Evolutionary conservation across 2,888 invertebrate genomes (phyloP).

Genomic region (Kryphioiulus occultus): DNA sequence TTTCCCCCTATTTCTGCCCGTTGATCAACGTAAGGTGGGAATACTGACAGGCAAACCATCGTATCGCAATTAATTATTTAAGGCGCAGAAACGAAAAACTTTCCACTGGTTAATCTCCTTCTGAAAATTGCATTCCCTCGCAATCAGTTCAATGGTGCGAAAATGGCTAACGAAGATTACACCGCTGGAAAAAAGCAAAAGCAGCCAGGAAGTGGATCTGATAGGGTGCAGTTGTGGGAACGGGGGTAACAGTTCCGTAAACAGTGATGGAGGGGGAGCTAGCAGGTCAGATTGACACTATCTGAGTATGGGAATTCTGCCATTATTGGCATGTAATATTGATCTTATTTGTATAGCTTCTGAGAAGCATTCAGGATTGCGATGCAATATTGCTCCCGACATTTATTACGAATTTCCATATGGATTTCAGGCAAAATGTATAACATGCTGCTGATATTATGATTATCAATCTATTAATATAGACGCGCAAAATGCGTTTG

Average conservation of each 20-base stretch:
- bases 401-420: too few species aligned
- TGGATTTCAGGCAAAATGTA: too few species aligned
- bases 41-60: not conserved
- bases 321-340: not conserved
- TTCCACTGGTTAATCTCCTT: conserved; percentile 19
- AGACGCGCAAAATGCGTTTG: too few species aligned
- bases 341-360: not conserved
- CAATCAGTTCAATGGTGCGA: conserved; percentile 2
- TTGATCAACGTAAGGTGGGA: not conserved
- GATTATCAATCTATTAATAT: too few species aligned
- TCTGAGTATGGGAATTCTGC: not conserved
- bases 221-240: not conserved
- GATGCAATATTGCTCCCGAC: too few species aligned
- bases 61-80: not conserved
- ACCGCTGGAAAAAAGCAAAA: not conserved
- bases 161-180: conserved; percentile 3
- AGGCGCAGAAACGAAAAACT: not conserved
- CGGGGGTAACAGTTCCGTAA: not conserved
- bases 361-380: not conserved
- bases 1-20: not conserved
- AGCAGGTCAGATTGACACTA: not conserved
- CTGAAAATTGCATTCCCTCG: conserved; percentile 25
- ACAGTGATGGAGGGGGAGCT: not conserved
- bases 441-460: too few species aligned
- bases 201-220: not conserved